phyloP scores from a whole-genome alignment of 2,113 vertebrate genomes.

The Gopherus evgoodei region DNA sequence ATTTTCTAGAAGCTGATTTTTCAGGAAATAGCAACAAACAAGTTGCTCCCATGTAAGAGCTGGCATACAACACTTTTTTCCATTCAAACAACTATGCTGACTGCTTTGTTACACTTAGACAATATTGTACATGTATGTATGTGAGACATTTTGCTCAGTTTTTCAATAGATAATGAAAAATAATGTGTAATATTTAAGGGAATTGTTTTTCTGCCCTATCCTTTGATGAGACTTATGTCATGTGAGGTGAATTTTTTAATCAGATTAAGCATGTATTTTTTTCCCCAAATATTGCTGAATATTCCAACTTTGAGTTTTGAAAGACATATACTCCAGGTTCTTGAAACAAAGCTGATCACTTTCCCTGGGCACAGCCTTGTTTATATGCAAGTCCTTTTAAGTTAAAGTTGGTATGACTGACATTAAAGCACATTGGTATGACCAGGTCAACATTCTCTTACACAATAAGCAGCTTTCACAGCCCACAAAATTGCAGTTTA shows the following conservation, averaged over 20 bases:
- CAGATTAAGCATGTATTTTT: not conserved
- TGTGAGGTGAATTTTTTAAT: not conserved
- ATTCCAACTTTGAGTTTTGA: not conserved
- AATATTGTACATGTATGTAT: not conserved
- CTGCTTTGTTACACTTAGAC: not conserved
- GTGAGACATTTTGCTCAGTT: not conserved
- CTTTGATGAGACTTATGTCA: not conserved
- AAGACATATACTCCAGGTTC: not conserved
- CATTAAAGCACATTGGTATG: not conserved
- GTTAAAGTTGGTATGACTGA: not conserved
- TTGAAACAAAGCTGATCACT: not conserved
- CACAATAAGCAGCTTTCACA: not conserved
- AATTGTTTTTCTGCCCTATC: not conserved
- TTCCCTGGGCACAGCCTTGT: not conserved
- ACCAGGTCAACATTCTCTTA: not conserved
- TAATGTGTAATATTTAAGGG: not conserved
- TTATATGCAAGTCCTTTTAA: not conserved
- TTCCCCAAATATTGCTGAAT: not conserved
- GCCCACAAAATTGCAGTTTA: not conserved
- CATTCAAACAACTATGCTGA: not conserved
- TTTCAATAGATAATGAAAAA: not conserved
- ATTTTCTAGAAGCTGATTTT: not conserved
- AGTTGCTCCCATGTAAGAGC: not conserved
- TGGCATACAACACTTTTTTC: not conserved
- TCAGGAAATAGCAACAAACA: not conserved